Conservation (phyloP, 2,113 vertebrate genomes). For the Heterotilapia buettikoferi region DNA sequence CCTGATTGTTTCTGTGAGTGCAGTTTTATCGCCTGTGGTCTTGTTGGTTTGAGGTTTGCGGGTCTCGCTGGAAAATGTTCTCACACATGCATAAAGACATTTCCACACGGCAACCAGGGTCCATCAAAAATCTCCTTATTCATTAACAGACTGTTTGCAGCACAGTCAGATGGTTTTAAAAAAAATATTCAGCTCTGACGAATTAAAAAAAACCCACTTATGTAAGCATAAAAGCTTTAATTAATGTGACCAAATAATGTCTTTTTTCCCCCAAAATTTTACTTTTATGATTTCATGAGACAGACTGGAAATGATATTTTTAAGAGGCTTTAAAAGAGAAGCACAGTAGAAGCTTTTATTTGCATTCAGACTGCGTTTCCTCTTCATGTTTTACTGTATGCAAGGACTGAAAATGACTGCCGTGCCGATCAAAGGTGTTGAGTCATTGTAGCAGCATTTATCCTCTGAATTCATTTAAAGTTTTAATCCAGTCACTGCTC, state of each 20-base stretch:
- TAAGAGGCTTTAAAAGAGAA: background rate
- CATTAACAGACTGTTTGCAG: background rate
- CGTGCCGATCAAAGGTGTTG: background rate
- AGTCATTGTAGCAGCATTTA: background rate
- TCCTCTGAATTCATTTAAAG: background rate
- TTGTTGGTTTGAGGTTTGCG: background rate
- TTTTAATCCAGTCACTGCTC: background rate
- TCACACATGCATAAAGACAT: background rate
- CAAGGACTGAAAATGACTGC: background rate
- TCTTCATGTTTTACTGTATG: background rate
- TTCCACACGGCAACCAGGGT: background rate
- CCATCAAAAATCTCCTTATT: background rate
- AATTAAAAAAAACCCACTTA: background rate
- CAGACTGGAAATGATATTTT: background rate
- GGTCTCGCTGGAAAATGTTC: background rate
- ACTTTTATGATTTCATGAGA: background rate
- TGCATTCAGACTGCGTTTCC: background rate
- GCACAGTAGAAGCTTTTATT: background rate
- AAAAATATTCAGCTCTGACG: background rate
- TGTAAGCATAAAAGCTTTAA: background rate
- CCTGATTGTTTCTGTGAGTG: background rate
- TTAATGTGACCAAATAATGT: background rate
- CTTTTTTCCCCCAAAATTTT: rapidly evolving
- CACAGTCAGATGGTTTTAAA: background rate
- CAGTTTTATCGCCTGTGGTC: background rate